Conservation (phyloP, 2,797 vertebrate species). For the Pitangus sulphuratus region DNA sequence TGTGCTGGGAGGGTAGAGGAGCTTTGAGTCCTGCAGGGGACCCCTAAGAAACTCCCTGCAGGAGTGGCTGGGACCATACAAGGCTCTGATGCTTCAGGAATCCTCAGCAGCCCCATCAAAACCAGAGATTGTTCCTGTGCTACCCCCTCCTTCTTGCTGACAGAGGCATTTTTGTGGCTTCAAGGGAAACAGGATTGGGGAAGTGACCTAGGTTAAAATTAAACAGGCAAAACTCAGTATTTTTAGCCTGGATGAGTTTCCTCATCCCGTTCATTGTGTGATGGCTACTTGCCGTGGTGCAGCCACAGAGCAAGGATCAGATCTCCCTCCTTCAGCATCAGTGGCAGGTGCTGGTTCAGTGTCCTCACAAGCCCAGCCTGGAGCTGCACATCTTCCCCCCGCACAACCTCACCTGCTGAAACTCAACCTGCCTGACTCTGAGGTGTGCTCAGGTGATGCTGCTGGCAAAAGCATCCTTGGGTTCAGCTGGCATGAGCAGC, state of each 20-base stretch:
- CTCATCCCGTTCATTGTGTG: background rate
- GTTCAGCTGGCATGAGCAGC: background rate
- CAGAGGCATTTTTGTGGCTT: background rate
- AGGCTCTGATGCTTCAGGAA: background rate
- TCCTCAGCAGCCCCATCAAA: background rate
- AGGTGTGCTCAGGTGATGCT: accelerated
- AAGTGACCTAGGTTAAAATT: constrained; percentile 47
- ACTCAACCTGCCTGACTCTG: background rate
- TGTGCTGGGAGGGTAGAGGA: background rate
- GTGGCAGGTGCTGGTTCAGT: background rate
- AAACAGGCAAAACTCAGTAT: constrained; percentile 19
- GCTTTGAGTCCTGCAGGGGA: background rate
- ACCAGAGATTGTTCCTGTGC: background rate
- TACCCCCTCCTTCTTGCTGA: background rate
- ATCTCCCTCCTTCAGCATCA: background rate
- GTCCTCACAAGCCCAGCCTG: background rate
- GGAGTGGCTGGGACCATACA: accelerated
- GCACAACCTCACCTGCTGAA: background rate
- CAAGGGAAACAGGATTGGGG: background rate
- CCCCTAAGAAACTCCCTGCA: background rate
- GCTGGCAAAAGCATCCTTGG: background rate
- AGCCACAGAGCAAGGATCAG: background rate
- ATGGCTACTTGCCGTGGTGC: background rate
- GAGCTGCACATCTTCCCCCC: background rate
- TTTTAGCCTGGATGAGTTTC: constrained; percentile 34